Base-by-base conservation (phyloP, 53 echinoderm and acorn worm species). In the Luidia sarsii region DNA sequence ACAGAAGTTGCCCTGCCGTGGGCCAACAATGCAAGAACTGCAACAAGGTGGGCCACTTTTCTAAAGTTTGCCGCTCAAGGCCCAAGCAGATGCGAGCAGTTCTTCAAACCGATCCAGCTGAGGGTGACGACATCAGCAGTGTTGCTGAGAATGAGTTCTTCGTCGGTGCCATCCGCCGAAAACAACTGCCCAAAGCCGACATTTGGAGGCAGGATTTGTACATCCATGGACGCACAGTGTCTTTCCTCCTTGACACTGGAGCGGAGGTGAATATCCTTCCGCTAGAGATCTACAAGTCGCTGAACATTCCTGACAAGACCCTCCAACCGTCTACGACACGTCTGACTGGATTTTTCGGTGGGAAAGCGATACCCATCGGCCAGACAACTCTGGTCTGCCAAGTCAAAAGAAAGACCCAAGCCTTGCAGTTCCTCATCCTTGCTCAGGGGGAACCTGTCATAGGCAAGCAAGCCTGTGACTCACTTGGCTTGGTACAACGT, bases 251-350 rank as follows among this genome's bases (percentile, higher is more conserved):
- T 4, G 75, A 75, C 59, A 75, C 75, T 37, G 75, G 59, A 28
- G 57, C 60, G 7, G 75, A 73, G 33, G 60, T 75, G 4, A 75
- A 75, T 36, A 75, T 75, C 13, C 43, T 75, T 13, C 60, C 75
- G 10, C 21, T 39, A n/a, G 29, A 19, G 24, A 41, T 75, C 27
- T 75, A 39, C 46, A 46, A 36, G 13, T 59, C 39, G 9, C 59
- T 75, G 18, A 39, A 59, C 33, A 25, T 73, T 7, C 32, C 57
- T 16, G 46, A 75, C 20, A 75, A 57, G 31, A 31, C 31, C 23
- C 61, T 75, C 0, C 75, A 38, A 33, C 75, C 75, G 25, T 59
- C 57, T 30, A 3, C 45, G 13, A 41, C 46, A 11, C 24, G 49
- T 27, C 46, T 75, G 22, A 32, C 41, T 75, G 75, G 75, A 7